phyloP scores from a whole-genome alignment of 53 echinoderm and acorn worm genomes.

The Paracentrotus lividus region DNA sequence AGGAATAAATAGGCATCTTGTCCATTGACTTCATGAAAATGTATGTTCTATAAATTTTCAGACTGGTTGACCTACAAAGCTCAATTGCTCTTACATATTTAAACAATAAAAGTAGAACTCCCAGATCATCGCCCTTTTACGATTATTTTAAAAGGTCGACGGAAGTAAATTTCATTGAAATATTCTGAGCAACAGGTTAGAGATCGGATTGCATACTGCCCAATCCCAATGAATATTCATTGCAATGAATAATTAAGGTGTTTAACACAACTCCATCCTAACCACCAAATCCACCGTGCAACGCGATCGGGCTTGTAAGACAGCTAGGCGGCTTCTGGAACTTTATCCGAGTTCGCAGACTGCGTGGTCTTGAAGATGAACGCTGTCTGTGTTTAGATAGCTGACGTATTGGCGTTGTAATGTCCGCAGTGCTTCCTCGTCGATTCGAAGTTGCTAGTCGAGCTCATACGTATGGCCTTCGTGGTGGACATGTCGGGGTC shows the following conservation, averaged over 20 bases:
- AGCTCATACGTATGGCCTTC: conserved; percentile 47
- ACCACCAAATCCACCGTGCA: not conserved
- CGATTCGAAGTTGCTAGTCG: conserved; percentile 33
- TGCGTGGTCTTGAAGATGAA: not conserved
- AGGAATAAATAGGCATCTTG: not conserved
- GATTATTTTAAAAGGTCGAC: too few relatives aligned
- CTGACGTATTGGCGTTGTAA: conserved; percentile 53
- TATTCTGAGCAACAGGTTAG: not conserved
- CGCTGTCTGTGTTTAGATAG: conserved; percentile 38
- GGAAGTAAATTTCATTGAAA: conserved; percentile 28
- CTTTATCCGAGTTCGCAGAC: not conserved
- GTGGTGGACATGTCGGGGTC: conserved; percentile 48
- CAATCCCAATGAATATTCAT: not conserved
- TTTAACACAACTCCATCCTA: not conserved
- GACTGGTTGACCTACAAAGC: not conserved
- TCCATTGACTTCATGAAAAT: not conserved
- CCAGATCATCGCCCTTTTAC: not conserved
- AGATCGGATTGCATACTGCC: conserved; percentile 22
- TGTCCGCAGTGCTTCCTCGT: conserved; percentile 49
- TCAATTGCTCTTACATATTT: not conserved
- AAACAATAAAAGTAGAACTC: not conserved
- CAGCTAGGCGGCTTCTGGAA: not conserved
- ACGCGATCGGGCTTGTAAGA: conserved; percentile 1
- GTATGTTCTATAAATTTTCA: not conserved
- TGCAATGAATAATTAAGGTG: not conserved